Conservation (phyloP, 2,888 invertebrate genomes). For the Apocheima hispidaria region DNA sequence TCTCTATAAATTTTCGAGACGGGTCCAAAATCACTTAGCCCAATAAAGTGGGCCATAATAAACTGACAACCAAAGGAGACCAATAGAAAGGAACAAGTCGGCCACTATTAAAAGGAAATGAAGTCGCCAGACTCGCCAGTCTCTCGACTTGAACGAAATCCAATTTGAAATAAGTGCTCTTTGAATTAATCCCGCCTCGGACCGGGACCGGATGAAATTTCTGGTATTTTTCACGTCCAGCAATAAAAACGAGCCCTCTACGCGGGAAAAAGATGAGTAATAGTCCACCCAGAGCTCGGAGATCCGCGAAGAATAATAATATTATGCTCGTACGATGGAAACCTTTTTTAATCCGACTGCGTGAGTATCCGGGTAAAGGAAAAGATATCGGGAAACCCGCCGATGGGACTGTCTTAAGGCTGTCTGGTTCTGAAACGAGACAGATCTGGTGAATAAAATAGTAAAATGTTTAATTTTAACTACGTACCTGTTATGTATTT, state of each 20-base stretch:
- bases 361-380: constrained; percentile 58
- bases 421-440: constrained; percentile 34
- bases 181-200: constrained; percentile 85
- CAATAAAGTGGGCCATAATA: constrained; percentile 54
- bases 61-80: constrained; percentile 57
- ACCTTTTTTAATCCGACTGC: constrained; percentile 71
- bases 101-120: constrained; percentile 78
- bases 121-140: constrained; percentile 65
- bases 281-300: constrained; percentile 74
- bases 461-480: no score
- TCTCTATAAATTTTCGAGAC: constrained; percentile 28
- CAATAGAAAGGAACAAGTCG: constrained; percentile 64
- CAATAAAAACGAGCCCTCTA: constrained; percentile 82
- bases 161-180: constrained; percentile 86
- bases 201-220: constrained; percentile 81
- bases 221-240: constrained; percentile 85
- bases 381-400: constrained; percentile 47
- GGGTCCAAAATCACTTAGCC: constrained; percentile 39
- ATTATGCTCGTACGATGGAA: constrained; percentile 75
- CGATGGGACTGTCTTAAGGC: constrained; percentile 42
- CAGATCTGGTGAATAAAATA: constrained; percentile 29
- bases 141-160: constrained; percentile 76
- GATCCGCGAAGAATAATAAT: constrained; percentile 82
- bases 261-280: constrained; percentile 82
- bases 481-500: no score